These are phyloP conservation scores for Herpailurus yagouaroundi DNA, from an alignment of 2,113 vertebrate genomes.

Conservation along the genomic window DNA sequence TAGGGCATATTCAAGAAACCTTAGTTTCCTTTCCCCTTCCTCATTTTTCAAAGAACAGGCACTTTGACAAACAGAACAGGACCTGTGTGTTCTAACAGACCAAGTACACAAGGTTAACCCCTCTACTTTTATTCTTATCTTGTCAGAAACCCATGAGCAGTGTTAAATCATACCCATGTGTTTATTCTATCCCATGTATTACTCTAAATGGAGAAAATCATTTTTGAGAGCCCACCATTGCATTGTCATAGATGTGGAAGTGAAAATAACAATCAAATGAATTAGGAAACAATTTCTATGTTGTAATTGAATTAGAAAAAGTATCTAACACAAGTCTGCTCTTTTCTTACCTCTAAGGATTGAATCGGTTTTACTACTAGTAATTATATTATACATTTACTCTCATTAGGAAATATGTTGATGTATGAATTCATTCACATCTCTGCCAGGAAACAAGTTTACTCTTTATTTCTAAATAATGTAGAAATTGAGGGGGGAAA, in stretches of 20 bases:
- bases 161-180: background rate
- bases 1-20: background rate
- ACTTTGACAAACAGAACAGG: background rate
- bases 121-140: constrained; percentile 22
- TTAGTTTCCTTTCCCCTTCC: background rate
- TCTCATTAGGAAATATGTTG: constrained; percentile 58
- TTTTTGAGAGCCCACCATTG: background rate
- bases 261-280: constrained; percentile 43
- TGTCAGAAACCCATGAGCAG: constrained; percentile 36
- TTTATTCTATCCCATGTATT: background rate
- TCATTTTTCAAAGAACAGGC: constrained; percentile 36
- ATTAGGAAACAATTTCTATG: constrained; percentile 23
- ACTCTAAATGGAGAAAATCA: constrained; percentile 40
- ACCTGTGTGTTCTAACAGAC: background rate
- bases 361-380: constrained; percentile 26
- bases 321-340: background rate
- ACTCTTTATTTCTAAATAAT: constrained; percentile 58
- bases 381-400: constrained; percentile 21
- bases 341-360: constrained; percentile 30
- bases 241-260: constrained; percentile 4
- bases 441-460: constrained; percentile 45
- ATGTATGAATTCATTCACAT: constrained; percentile 42
- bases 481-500: constrained; percentile 44
- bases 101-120: background rate
- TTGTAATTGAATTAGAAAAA: constrained; percentile 21